Conservation (phyloP, 2,113 vertebrate genomes). For the Brachyistius frenatus region DNA sequence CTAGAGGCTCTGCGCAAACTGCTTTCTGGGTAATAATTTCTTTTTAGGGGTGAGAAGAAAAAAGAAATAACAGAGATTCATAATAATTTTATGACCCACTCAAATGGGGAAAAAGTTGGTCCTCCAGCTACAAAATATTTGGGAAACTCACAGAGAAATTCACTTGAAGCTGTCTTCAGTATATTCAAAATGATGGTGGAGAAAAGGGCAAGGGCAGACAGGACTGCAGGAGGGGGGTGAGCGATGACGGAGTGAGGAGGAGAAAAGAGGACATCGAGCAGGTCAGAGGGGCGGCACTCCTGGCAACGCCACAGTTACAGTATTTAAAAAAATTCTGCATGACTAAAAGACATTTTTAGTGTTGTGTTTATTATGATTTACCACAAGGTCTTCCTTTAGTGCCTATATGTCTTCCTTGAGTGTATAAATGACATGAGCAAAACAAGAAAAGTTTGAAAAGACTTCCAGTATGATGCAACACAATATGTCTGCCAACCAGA, state of each 20-base stretch:
- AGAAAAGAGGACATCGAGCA: background rate
- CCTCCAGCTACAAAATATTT: constrained; percentile 45
- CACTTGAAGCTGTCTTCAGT: constrained; percentile 26
- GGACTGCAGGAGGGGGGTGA: background rate
- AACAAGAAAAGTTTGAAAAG: constrained; percentile 1
- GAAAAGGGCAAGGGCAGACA: constrained; percentile 24
- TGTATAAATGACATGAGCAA: background rate
- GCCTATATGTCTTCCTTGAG: background rate
- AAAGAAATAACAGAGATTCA: constrained; percentile 51
- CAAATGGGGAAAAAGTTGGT: constrained; percentile 32
- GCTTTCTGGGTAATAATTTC: constrained; percentile 51
- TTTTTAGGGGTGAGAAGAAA: constrained; percentile 30
- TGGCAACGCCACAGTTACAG: background rate
- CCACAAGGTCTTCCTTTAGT: background rate
- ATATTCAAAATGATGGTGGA: constrained; percentile 10
- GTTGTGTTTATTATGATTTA: background rate
- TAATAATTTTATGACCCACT: constrained; percentile 59
- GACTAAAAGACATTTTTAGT: constrained; percentile 14
- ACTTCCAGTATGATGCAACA: background rate
- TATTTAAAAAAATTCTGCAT: constrained; percentile 7
- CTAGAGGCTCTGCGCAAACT: constrained; percentile 40
- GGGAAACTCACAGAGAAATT: constrained; percentile 39
- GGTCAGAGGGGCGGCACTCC: background rate
- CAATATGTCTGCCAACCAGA: background rate
- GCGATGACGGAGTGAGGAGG: constrained; percentile 9